phyloP scores from a whole-genome alignment of 1,140 invertebrate species.

The Capitella teleta region DNA sequence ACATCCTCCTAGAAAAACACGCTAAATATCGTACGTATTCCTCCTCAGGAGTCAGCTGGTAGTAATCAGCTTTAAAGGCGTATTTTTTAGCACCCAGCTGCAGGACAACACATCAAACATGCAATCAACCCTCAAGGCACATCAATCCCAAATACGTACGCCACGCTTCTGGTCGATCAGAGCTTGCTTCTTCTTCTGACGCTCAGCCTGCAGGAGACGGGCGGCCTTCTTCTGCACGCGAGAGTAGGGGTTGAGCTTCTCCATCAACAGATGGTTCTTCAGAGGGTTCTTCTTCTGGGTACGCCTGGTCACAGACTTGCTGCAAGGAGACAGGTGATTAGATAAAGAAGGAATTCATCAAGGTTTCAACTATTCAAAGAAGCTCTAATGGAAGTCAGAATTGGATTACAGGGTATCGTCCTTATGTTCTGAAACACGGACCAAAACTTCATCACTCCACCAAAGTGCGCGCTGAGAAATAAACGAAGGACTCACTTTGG shows the following conservation, averaged over 20 bases:
- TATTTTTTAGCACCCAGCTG: neutral
- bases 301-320: conserved; percentile 23
- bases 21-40: no score
- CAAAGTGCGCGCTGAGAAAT: no score
- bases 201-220: conserved; percentile 7
- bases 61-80: no score
- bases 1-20: no score
- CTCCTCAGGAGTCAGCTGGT: no score
- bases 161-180: conserved; percentile 23
- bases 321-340: conserved; percentile 8
- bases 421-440: no score
- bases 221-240: conserved; percentile 22
- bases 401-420: no score
- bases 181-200: conserved; percentile 45
- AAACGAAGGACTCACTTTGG: conserved; percentile 55
- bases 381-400: no score
- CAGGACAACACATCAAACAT: neutral
- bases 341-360: neutral
- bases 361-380: no score
- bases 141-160: conserved; percentile 3
- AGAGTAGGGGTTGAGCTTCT: conserved; percentile 70
- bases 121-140: neutral
- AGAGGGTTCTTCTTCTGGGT: conserved; percentile 22
- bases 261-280: conserved; percentile 74
- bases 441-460: no score